Evolutionary conservation across 1,140 invertebrate genomes (phyloP).

Genomic region (Brachionus manjavacas): DNA sequence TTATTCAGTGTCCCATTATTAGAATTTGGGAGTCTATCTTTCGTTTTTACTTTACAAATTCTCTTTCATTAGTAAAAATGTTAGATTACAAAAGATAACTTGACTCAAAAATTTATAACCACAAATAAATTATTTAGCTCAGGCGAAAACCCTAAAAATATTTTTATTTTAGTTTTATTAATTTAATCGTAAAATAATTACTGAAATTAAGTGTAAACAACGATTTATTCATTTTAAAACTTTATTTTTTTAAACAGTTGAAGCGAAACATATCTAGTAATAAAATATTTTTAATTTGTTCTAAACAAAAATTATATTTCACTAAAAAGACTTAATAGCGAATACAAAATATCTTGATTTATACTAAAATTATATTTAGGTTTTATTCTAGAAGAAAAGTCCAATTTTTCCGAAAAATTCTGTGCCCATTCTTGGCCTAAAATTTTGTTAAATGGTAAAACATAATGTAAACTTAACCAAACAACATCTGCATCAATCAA

Average conservation of each 20-base stretch:
- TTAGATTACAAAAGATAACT: too few relatives aligned
- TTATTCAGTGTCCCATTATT: too few relatives aligned
- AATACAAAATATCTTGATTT: background rate
- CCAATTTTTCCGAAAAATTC: background rate
- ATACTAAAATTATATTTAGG: slow-evolving; percentile 9
- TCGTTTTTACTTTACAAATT: too few relatives aligned
- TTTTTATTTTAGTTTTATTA: too few relatives aligned
- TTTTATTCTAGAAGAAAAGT: background rate
- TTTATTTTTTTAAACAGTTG: background rate
- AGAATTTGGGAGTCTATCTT: too few relatives aligned
- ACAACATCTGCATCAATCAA: slow-evolving; percentile 25
- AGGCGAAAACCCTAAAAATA: too few relatives aligned
- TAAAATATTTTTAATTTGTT: background rate
- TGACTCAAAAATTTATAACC: too few relatives aligned
- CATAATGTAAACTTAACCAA: slow-evolving; percentile 33
- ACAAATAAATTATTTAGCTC: too few relatives aligned
- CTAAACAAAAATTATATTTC: background rate
- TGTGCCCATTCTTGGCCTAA: background rate
- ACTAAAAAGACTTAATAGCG: background rate
- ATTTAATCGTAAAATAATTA: too few relatives aligned
- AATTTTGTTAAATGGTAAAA: slow-evolving; percentile 22
- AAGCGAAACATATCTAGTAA: background rate
- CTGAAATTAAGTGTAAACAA: background rate
- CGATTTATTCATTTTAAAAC: background rate
- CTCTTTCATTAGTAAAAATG: too few relatives aligned